phyloP scores from a whole-genome alignment of 2,113 vertebrate species.

The Pseudorectes ferrugineus region DNA sequence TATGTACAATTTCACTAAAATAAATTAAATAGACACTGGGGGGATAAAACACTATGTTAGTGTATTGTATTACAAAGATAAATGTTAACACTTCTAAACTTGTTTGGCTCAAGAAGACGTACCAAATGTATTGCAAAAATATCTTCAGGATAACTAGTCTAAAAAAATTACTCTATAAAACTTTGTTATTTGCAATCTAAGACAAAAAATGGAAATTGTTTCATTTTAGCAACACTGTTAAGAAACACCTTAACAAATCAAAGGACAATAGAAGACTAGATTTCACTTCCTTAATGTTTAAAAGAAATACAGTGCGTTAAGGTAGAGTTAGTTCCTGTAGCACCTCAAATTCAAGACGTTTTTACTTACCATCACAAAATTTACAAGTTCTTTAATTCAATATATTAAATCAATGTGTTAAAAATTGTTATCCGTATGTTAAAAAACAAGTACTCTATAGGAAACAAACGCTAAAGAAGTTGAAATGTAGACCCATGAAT shows the following conservation, averaged over 20 bases:
- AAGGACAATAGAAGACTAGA: not conserved
- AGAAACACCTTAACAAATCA: not conserved
- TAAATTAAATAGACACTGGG: not conserved
- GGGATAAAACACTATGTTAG: not conserved
- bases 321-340: not conserved
- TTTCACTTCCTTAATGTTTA: constrained; percentile 47
- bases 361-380: not conserved
- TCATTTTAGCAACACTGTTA: not conserved
- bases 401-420: not conserved
- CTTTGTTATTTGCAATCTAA: not conserved
- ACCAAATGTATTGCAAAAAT: not conserved
- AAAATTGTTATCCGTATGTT: not conserved
- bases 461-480: not conserved
- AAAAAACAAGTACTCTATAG: not conserved
- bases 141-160: not conserved
- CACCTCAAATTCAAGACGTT: not conserved
- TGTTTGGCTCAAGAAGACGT: not conserved
- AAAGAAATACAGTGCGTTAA: constrained; percentile 4
- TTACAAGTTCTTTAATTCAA: not conserved
- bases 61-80: not conserved
- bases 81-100: constrained; percentile 5
- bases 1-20: not conserved
- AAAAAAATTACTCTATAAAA: not conserved
- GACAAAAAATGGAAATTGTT: constrained; percentile 6
- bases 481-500: not conserved